A percentile compares a stretch with the other conserved stretches of the same genome.
Conservation (phyloP, 2,113 vertebrate species). For the Silurus glanis region DNA sequence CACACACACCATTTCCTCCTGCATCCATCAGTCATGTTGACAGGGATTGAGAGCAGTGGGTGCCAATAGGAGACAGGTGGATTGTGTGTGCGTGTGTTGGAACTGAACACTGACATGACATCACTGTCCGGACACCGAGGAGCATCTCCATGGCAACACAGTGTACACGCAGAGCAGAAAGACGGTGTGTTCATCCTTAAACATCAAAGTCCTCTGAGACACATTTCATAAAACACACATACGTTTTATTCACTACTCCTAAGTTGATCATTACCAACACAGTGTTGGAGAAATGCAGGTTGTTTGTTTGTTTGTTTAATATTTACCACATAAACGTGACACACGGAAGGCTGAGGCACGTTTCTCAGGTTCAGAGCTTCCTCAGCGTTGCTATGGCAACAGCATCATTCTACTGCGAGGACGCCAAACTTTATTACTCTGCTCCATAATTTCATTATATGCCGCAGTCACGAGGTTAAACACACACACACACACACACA, state of each 20-base stretch:
- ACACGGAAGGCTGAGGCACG: neutral
- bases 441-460: neutral
- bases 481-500: neutral
- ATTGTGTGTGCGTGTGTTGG: conserved; percentile 13
- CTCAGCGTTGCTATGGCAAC: neutral
- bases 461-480: neutral
- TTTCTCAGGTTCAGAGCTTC: neutral
- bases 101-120: conserved; percentile 19
- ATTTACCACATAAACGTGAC: neutral
- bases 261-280: neutral
- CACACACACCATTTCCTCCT: neutral
- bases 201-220: neutral
- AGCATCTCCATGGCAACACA: conserved; percentile 47
- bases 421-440: conserved; percentile 7
- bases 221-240: neutral
- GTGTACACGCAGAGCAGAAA: conserved; percentile 34
- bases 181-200: conserved; percentile 4
- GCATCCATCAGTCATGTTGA: conserved; percentile 16
- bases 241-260: neutral
- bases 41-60: conserved; percentile 39
- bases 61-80: conserved; percentile 4
- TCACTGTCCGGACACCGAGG: conserved; percentile 36
- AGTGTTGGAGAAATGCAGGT: neutral
- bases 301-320: neutral
- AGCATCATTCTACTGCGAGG: neutral